These are phyloP conservation scores for Linnaemya vulpina DNA, from an alignment of 2,888 invertebrate species.

Conservation along the genomic window DNA sequence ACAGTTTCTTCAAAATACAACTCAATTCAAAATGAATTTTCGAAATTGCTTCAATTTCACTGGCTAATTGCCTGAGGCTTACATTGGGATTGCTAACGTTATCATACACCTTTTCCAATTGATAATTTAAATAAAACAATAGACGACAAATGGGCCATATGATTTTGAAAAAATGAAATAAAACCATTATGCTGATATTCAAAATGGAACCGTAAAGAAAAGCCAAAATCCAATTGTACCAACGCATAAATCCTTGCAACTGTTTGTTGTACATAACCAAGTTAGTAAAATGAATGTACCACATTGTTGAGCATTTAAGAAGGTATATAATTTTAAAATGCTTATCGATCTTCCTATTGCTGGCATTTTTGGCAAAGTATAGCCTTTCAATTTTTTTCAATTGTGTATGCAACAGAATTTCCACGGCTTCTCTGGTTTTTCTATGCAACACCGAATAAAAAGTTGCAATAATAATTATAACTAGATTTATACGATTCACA, in stretches of 20 bases:
- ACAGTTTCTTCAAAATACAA: constrained; percentile 21
- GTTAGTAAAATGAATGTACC: neutral
- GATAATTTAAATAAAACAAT: constrained; percentile 36
- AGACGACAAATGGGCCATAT: constrained; percentile 47
- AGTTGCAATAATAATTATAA: neutral
- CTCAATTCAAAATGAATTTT: constrained; percentile 23
- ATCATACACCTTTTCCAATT: neutral
- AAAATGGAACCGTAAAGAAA: constrained; percentile 1
- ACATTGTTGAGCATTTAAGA: constrained; percentile 9
- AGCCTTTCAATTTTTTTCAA: neutral
- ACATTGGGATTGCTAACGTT: neutral
- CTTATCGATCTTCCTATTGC: neutral
- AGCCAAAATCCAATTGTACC: constrained; percentile 7
- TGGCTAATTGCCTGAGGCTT: neutral
- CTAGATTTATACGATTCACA: neutral
- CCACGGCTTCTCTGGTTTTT: constrained; percentile 4
- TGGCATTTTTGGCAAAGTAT: constrained; percentile 26
- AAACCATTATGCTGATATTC: constrained; percentile 11
- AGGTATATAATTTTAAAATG: constrained; percentile 9
- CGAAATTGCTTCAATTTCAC: constrained; percentile 17
- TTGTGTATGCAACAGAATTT: constrained; percentile 22
- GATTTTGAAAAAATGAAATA: constrained; percentile 43
- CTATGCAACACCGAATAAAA: constrained; percentile 16
- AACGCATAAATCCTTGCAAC: neutral
- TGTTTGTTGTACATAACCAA: neutral